phyloP scores from a whole-genome alignment of 2,888 invertebrate species.

The Mantis religiosa region DNA sequence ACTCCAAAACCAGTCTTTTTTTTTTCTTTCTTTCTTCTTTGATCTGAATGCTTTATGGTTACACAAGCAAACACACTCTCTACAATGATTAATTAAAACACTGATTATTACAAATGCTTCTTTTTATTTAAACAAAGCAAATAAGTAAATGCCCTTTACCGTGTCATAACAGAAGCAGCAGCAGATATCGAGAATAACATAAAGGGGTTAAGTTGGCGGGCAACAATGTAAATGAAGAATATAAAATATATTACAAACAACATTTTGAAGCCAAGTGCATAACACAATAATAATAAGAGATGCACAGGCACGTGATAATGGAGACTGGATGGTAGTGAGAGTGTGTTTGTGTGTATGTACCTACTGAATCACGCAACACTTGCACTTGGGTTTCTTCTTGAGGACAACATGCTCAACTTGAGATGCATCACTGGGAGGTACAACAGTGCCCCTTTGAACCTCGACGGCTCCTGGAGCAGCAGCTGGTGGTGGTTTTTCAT shows the following conservation, averaged over 20 bases:
- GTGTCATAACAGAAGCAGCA: neutral
- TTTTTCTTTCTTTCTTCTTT: neutral
- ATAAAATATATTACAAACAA: neutral
- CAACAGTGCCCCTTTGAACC: slow-evolving; percentile 67
- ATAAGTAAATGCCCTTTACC: slow-evolving; percentile 11
- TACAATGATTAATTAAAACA: neutral
- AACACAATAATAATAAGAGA: neutral
- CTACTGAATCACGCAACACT: slow-evolving; percentile 92
- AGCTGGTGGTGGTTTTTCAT: slow-evolving; percentile 36
- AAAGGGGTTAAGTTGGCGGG: neutral
- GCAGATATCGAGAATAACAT: neutral
- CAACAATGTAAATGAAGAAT: neutral
- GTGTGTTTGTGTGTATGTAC: neutral
- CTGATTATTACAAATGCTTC: neutral
- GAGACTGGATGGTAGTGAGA: neutral
- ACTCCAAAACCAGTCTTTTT: neutral
- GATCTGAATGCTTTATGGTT: neutral
- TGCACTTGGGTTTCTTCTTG: slow-evolving; percentile 93
- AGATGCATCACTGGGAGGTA: slow-evolving; percentile 65
- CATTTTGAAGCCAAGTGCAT: neutral
- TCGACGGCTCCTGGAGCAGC: slow-evolving; percentile 55
- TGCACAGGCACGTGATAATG: neutral
- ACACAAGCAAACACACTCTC: slow-evolving; percentile 12
- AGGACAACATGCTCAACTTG: slow-evolving; percentile 89
- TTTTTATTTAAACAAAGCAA: neutral